Base-by-base conservation (phyloP, 2,113 vertebrate species). In the Heliornis fulica region DNA sequence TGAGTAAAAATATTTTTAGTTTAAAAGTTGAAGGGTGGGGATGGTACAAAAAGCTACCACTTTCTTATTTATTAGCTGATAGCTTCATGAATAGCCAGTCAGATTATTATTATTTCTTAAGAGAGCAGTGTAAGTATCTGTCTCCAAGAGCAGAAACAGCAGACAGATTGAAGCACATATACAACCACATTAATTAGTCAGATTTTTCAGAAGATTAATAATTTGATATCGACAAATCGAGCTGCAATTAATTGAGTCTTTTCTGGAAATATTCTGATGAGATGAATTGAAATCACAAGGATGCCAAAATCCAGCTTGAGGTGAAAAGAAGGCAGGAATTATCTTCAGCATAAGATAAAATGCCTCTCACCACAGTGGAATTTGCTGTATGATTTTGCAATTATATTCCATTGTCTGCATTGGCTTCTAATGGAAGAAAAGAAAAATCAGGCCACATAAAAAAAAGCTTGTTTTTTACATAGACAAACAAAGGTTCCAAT, bases 131-230 rank as follows among this genome's bases (percentile, higher is more conserved):
- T 84, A 89, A 96, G 81, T 95, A 95, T 94, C 86, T 94, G 86
- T 96, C 96, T 98, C 91, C 94, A 91, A 96, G 72, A 97, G 84
- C 71, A 88, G 72, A 75, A 97, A 83, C 64, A 96, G 87, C 90
- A 95, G 93, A 96, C 83, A 94, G 83, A 97, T 97, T 97, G 98
- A 97, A 84, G 96, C 82, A 91, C 95, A 95, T 92, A 97, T 94
- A 97, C 82, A 96, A 82, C 95, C 89, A 93, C 87, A 96, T 97
- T 98, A 97, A 98, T 97, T 97, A 97, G 91, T 79, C 89, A 85
- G 90, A 95, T 89, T 97, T 97, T 87, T 71, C 77, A 95, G 87
- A 96, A 95, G 92, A 95, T 69, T 96, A 97, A 96, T 97, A 92
- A 97, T 95, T 97, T 96, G 81, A 94, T 92, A 91, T 61, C 88